Base-by-base conservation (phyloP, 1,140 invertebrate genomes). In the Apis laboriosa region DNA sequence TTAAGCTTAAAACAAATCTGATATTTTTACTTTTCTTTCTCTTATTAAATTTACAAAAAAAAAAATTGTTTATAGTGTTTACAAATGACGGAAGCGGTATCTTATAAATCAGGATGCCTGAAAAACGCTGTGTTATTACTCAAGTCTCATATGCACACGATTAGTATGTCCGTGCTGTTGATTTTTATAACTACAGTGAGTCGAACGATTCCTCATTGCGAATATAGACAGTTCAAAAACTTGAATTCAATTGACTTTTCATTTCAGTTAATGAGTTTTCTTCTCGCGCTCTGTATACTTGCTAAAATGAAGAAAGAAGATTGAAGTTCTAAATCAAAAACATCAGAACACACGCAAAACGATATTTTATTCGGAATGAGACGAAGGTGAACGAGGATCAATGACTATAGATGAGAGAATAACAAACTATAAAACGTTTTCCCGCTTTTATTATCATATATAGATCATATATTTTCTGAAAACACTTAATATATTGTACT, bases 401-500 rank as follows among this genome's bases (percentile, higher is more conserved):
- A 75, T 75, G 21, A 76, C 43, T 63, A 15, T 70, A 61, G 1
- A 86, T 61, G 70, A 84, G 49, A 68, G 53, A 84, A 87, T 87
- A 78, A 89, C 28, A 90, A 89, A 74, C 61, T 53, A 53, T 86
- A 72, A 89, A 90, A 90, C 86, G 66, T 89, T 90, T 90, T 89
- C 84, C 78, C 86, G 74, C 89, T 92, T 92, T 92, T 92, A 92
- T 92, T 92, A 92, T 92, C 91, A 92, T 92, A 92, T 92, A 92
- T 91, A 92, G 90, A 91, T 91, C 90, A 92, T 92, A 91, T 92
- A 91, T 92, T 91, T 92, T 91, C 83, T 91, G 89, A 92, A 92
- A 92, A 92, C 91, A 92, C 87, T 92, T 92, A 92, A 92, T 92
- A 92, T 92, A 92, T 91, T 90, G 87, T 91, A 91, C 90, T 91